Conservation (phyloP, 2,888 invertebrate species). For the Hemicrepidius hirtus region DNA sequence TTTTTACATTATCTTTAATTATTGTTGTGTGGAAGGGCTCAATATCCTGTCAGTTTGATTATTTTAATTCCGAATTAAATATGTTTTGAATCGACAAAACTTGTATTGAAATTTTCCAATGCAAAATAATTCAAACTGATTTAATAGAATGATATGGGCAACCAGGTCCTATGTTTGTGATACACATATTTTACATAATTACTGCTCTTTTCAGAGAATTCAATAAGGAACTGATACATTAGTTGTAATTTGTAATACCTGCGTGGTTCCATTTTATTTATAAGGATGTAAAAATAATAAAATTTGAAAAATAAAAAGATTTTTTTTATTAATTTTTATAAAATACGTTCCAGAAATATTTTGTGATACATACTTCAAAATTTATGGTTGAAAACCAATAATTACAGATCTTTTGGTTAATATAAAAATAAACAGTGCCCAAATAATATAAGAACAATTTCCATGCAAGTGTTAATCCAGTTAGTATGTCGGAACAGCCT, state of each 20-base stretch:
- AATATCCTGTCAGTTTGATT: neutral
- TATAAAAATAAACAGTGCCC: too few relatives aligned
- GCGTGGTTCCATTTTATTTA: slow-evolving; percentile 17
- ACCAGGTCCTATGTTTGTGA: slow-evolving; percentile 10
- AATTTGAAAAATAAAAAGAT: neutral
- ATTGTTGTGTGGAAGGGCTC: neutral
- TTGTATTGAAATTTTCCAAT: neutral
- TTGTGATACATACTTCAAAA: too few relatives aligned
- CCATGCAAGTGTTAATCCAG: too few relatives aligned
- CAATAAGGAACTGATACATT: slow-evolving; percentile 18
- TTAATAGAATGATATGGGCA: neutral
- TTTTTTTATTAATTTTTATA: too few relatives aligned
- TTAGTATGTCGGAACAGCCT: too few relatives aligned
- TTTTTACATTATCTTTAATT: neutral
- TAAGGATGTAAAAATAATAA: neutral
- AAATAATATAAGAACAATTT: too few relatives aligned
- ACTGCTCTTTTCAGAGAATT: slow-evolving; percentile 12
- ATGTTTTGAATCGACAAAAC: neutral
- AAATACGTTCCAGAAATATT: too few relatives aligned
- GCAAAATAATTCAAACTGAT: neutral
- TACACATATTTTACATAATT: slow-evolving; percentile 6
- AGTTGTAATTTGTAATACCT: slow-evolving; percentile 18
- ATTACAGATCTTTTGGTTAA: too few relatives aligned
- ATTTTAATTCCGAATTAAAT: neutral
- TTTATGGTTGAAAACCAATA: too few relatives aligned